Evolutionary conservation across 2,888 invertebrate species (phyloP).

Genomic region (Stomorhina lunata): DNA sequence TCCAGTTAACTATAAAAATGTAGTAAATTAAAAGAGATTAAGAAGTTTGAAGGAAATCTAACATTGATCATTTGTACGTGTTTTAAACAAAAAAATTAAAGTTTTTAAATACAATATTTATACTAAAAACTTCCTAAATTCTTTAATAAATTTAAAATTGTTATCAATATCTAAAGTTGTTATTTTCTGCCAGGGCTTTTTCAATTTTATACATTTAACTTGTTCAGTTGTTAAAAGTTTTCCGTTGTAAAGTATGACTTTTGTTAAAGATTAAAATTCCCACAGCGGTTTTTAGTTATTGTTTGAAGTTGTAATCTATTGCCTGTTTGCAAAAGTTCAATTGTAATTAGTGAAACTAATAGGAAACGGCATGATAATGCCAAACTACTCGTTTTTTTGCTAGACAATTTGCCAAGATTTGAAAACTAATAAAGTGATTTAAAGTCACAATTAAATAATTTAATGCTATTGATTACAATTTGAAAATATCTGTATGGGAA

Average conservation of each 20-base stretch:
- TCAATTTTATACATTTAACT: neutral
- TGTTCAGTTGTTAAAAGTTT: constrained; percentile 16
- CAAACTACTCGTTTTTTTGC: no score
- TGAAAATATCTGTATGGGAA: neutral
- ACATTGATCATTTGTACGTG: neutral
- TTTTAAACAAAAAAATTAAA: neutral
- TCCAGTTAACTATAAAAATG: no score
- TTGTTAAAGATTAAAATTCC: constrained; percentile 22
- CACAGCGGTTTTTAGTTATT: constrained; percentile 12
- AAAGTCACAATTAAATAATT: neutral
- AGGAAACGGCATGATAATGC: constrained; percentile 11
- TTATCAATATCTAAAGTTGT: neutral
- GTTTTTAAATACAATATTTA: neutral
- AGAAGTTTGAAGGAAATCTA: neutral
- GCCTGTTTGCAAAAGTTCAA: constrained; percentile 27
- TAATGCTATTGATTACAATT: neutral
- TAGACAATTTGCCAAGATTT: neutral
- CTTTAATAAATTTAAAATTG: neutral
- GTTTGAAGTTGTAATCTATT: constrained; percentile 17
- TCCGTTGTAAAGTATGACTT: constrained; percentile 5
- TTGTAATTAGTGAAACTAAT: constrained; percentile 25
- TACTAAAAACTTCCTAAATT: neutral
- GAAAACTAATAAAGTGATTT: constrained; percentile 8
- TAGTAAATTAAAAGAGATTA: neutral
- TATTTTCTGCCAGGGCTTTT: neutral